Conservation (phyloP, 1,140 invertebrate genomes). For the Trinorchestia longiramus region DNA sequence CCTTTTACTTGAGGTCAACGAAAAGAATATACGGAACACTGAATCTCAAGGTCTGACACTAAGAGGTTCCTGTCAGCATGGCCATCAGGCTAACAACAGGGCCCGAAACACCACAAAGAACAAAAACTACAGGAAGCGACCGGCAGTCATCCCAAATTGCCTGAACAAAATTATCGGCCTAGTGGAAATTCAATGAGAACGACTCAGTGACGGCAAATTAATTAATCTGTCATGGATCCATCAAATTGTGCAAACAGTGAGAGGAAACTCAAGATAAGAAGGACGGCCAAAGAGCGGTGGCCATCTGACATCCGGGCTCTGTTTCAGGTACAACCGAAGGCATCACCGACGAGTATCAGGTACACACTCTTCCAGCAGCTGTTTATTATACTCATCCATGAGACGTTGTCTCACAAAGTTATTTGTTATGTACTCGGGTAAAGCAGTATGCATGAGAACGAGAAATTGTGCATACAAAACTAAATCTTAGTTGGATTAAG, state of each 20-base stretch:
- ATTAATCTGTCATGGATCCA: conserved; percentile 54
- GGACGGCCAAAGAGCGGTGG: not conserved
- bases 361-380: not conserved
- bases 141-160: not conserved
- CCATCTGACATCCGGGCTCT: conserved; percentile 26
- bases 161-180: conserved; percentile 25
- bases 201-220: conserved; percentile 45
- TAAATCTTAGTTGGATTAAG: not conserved
- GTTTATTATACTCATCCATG: not conserved
- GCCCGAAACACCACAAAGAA: not conserved
- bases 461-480: not conserved
- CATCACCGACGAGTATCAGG: not conserved
- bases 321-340: not conserved
- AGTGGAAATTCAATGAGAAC: conserved; percentile 42
- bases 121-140: not conserved
- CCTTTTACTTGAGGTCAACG: not conserved
- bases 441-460: not conserved
- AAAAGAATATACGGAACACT: not conserved
- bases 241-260: conserved; percentile 44
- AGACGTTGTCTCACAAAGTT: not conserved
- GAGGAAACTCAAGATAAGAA: conserved; percentile 46
- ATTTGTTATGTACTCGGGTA: not conserved
- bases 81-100: not conserved
- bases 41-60: not conserved
- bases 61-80: not conserved